Evolutionary conservation across 1,140 invertebrate genomes (phyloP).

Genomic region (Odontomachus brunneus): DNA sequence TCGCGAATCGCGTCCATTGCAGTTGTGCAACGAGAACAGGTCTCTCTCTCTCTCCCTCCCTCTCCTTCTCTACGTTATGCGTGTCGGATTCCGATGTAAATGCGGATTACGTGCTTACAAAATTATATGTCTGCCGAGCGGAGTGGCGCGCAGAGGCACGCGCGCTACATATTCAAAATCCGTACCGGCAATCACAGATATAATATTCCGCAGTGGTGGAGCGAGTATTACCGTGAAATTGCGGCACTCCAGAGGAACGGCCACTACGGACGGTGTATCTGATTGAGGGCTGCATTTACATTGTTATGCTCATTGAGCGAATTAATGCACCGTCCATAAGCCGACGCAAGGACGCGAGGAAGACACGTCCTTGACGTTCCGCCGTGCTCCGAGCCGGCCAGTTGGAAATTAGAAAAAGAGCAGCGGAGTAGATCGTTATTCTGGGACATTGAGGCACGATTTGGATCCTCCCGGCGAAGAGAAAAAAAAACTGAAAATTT

Average conservation of each 20-base stretch:
- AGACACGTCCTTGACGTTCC: conserved; percentile 68
- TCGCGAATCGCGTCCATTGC: not conserved
- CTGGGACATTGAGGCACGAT: too few relatives aligned
- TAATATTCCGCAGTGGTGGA: conserved; percentile 22
- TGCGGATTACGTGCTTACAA: conserved; percentile 30
- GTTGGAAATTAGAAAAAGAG: conserved; percentile 5
- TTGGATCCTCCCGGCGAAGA: too few relatives aligned
- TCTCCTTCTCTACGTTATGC: conserved; percentile 6
- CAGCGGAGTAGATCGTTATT: not conserved
- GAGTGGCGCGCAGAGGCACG: not conserved
- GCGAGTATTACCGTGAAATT: conserved; percentile 55
- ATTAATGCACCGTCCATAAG: conserved; percentile 72
- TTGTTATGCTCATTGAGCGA: conserved; percentile 74
- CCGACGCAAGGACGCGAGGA: conserved; percentile 71
- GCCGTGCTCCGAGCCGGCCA: conserved; percentile 4
- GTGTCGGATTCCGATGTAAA: conserved; percentile 44
- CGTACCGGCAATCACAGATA: conserved; percentile 12
- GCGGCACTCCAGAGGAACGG: conserved; percentile 8
- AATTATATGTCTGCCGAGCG: conserved; percentile 33
- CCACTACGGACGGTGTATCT: conserved; percentile 35
- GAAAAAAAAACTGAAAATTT: not conserved
- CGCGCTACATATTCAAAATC: conserved; percentile 48
- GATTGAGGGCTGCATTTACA: conserved; percentile 70
- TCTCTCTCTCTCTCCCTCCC: not conserved
- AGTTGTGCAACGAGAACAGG: conserved; percentile 34